Evolutionary conservation across 2,888 invertebrate genomes (phyloP).

Genomic region (Trichacis sp.): DNA sequence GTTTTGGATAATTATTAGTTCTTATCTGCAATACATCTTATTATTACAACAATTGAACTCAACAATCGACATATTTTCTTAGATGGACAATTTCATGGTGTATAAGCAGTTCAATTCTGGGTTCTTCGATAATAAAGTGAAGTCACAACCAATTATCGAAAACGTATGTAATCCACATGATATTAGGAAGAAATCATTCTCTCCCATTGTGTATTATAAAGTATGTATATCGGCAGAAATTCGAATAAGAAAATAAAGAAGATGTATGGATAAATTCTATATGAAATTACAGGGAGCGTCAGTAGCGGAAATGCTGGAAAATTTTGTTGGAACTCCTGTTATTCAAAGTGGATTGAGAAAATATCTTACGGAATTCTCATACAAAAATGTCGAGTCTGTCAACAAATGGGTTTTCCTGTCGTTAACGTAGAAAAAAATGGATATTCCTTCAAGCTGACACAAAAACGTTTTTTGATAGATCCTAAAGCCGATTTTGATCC

Average conservation of each 20-base stretch:
- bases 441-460: constrained; percentile 75
- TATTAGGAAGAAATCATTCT: constrained; percentile 93
- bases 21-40: too few relatives aligned
- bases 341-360: constrained; percentile 81
- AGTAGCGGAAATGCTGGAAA: constrained; percentile 88
- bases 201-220: constrained; percentile 92
- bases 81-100: constrained; percentile 85
- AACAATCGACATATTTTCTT: constrained; percentile 51
- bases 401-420: constrained; percentile 89
- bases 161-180: constrained; percentile 87
- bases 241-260: too few relatives aligned
- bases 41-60: too few relatives aligned
- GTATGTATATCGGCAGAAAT: too few relatives aligned
- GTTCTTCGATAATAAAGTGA: constrained; percentile 86
- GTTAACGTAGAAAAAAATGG: constrained; percentile 72
- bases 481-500: constrained; percentile 71
- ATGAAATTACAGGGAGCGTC: constrained; percentile 92
- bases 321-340: constrained; percentile 78
- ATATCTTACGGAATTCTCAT: constrained; percentile 80
- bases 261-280: too few relatives aligned
- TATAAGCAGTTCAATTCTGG: constrained; percentile 76
- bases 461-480: constrained; percentile 82
- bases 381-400: constrained; percentile 83
- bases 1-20: too few relatives aligned
- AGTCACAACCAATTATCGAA: constrained; percentile 92